Percentiles rank a stretch among this genome's conserved stretches.
phyloP scores from a whole-genome alignment of 2,797 vertebrate species.

The Falco rusticolus region DNA sequence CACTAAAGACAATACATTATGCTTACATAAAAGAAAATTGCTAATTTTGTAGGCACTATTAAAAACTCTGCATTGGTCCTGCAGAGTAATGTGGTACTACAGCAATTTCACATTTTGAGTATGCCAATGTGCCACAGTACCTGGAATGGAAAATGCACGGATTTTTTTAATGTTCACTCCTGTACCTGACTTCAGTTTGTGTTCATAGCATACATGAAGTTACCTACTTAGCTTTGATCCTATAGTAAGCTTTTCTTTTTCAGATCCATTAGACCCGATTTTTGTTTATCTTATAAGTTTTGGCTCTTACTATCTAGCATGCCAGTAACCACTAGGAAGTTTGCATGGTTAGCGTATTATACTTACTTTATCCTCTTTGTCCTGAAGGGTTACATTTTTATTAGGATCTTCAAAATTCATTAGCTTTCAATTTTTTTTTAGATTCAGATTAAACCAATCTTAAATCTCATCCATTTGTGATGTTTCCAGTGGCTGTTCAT shows the following conservation, averaged over 20 bases:
- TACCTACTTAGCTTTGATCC: neutral
- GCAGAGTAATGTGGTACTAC: neutral
- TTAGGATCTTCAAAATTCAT: neutral
- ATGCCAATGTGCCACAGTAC: neutral
- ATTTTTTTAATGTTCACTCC: neutral
- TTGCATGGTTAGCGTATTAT: neutral
- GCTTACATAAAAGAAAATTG: slow-evolving; percentile 11
- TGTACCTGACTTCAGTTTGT: neutral
- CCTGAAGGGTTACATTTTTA: neutral
- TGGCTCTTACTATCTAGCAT: neutral
- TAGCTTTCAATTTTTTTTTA: slow-evolving; percentile 42
- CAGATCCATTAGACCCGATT: neutral
- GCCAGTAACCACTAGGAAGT: neutral
- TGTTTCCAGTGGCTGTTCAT: neutral
- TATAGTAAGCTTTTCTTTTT: neutral
- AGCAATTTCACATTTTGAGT: neutral
- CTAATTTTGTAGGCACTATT: neutral
- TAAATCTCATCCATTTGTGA: neutral
- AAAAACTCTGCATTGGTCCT: neutral
- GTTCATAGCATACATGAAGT: neutral
- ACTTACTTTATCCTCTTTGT: neutral
- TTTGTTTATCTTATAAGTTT: neutral
- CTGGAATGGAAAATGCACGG: neutral
- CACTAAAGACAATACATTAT: slow-evolving; percentile 18
- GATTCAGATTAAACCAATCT: neutral